Percentiles rank a stretch among this genome's conserved stretches.
These are phyloP conservation scores for Ctena decussata DNA, from an alignment of 2,888 invertebrate species.

Conservation along the genomic window DNA sequence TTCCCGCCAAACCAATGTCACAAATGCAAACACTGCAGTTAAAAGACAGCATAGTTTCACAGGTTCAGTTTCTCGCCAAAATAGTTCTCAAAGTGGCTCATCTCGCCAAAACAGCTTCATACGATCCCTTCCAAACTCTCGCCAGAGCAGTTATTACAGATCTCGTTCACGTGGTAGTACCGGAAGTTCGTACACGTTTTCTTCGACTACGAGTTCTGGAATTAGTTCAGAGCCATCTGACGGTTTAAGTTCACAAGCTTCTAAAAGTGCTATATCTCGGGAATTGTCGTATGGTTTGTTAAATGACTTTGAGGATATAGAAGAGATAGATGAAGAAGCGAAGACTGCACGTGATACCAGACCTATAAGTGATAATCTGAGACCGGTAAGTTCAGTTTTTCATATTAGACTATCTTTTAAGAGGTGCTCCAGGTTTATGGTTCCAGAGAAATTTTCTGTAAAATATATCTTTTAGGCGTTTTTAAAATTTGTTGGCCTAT, in stretches of 20 bases:
- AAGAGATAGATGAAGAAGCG: slow-evolving; percentile 56
- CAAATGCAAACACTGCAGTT: slow-evolving; percentile 8
- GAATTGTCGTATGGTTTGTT: slow-evolving; percentile 60
- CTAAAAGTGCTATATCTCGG: slow-evolving; percentile 60
- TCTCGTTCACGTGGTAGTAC: slow-evolving; percentile 65
- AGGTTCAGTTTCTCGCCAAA: slow-evolving; percentile 37
- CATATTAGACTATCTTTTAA: no score
- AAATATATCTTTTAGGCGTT: no score
- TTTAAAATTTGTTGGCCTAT: no score
- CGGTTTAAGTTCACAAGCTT: slow-evolving; percentile 41
- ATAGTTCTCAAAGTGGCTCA: slow-evolving; percentile 28
- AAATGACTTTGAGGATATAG: slow-evolving; percentile 66
- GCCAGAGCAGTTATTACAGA: slow-evolving; percentile 61
- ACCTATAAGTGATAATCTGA: slow-evolving; percentile 33
- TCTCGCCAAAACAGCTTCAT: slow-evolving; percentile 60
- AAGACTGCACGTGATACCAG: slow-evolving; percentile 45
- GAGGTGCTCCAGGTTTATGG: no score
- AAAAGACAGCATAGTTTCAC: slow-evolving; percentile 60
- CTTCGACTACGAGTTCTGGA: slow-evolving; percentile 63
- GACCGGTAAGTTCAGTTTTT: slow-evolving; percentile 52
- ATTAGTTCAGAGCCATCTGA: slow-evolving; percentile 50
- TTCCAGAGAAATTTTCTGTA: no score
- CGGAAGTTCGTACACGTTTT: slow-evolving; percentile 63
- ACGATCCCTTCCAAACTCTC: slow-evolving; percentile 50
- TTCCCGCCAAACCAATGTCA: neutral